Evolutionary conservation across 2,888 invertebrate genomes (phyloP).

Genomic region (Tinea semifulvella): DNA sequence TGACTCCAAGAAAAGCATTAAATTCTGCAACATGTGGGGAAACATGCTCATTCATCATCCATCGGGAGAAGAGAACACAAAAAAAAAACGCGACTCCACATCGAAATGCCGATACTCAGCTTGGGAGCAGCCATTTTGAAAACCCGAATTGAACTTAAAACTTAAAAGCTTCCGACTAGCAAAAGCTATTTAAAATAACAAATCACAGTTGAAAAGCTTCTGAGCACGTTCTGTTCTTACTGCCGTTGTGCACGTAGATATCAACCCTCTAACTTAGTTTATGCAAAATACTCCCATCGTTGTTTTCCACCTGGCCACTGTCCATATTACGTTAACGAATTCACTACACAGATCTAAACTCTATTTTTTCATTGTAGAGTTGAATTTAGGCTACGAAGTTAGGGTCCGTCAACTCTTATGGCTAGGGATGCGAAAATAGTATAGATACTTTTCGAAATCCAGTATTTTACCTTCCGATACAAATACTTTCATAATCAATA

Average conservation of each 20-base stretch:
- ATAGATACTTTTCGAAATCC: too few species aligned
- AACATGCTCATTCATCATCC: too few species aligned
- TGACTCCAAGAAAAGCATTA: too few species aligned
- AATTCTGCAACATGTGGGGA: too few species aligned
- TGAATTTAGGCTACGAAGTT: neutral
- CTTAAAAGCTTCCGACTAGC: neutral
- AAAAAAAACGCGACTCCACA: too few species aligned
- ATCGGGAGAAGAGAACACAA: too few species aligned
- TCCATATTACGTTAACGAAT: constrained; percentile 12
- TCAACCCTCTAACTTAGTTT: constrained; percentile 31
- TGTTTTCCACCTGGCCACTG: constrained; percentile 14
- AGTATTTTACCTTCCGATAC: too few species aligned
- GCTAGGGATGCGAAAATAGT: too few species aligned
- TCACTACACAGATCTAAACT: neutral
- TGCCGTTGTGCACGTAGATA: constrained; percentile 27
- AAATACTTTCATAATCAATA: too few species aligned
- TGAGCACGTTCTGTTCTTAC: constrained; percentile 29
- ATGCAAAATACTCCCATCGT: constrained; percentile 15
- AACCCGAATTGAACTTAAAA: neutral
- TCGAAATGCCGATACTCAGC: too few species aligned
- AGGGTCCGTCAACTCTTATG: constrained; percentile 45
- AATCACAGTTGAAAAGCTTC: constrained; percentile 2
- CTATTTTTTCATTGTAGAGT: neutral
- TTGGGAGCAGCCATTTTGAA: too few species aligned
- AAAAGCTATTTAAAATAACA: neutral